Percentiles rank a stretch among this genome's conserved stretches.
Conservation (phyloP, 2,888 invertebrate genomes). For the Brachylomia viminalis region DNA sequence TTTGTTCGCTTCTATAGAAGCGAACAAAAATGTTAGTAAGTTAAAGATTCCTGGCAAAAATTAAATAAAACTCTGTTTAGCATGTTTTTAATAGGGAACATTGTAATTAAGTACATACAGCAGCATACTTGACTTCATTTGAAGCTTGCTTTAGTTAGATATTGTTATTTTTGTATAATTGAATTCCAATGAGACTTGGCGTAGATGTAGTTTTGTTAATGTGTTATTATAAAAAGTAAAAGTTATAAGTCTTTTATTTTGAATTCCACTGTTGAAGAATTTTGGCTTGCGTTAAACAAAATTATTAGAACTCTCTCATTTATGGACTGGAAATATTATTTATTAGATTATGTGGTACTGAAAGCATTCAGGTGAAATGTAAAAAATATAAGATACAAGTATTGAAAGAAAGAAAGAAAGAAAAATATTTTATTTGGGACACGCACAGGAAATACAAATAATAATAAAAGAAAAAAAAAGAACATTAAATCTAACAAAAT, state of each 20-base stretch:
- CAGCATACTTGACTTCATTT: not conserved
- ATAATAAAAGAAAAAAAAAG: too few species aligned
- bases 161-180: conserved; percentile 4
- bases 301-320: not conserved
- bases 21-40: too few species aligned
- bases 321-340: not conserved
- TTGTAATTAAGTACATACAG: not conserved
- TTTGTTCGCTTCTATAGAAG: too few species aligned
- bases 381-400: not conserved
- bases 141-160: not conserved
- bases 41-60: too few species aligned
- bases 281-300: not conserved
- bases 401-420: too few species aligned
- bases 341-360: not conserved
- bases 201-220: not conserved
- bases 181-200: not conserved
- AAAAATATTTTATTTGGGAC: too few species aligned
- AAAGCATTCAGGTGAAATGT: not conserved
- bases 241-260: not conserved
- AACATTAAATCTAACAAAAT: too few species aligned
- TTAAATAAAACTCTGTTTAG: not conserved
- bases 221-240: conserved; percentile 1
- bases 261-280: not conserved
- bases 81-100: not conserved
- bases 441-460: too few species aligned